A percentile compares a stretch with the other conserved stretches of the same genome.
Evolutionary conservation across 2,797 vertebrate genomes (phyloP).

Genomic region (Micromesistius poutassou): DNA sequence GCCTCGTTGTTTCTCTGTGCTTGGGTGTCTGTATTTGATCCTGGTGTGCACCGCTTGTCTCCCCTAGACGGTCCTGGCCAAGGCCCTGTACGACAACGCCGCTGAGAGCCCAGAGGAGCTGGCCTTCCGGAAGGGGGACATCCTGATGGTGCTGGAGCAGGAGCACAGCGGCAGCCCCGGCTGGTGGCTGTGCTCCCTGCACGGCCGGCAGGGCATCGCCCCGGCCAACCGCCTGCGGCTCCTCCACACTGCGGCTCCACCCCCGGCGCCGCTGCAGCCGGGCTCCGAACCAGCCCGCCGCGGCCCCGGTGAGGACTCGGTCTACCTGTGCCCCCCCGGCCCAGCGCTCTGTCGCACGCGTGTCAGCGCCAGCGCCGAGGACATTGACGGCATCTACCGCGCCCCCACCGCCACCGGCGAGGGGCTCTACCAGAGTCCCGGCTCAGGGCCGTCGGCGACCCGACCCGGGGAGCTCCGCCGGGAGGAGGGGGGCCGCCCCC

Average conservation of each 20-base stretch:
- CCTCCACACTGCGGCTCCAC: slow-evolving; percentile 67
- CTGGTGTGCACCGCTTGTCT: slow-evolving; percentile 7
- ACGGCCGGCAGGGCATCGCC: slow-evolving; percentile 88
- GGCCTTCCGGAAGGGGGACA: slow-evolving; percentile 88
- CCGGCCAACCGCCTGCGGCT: slow-evolving; percentile 87
- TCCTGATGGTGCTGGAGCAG: slow-evolving; percentile 85
- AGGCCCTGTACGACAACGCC: slow-evolving; percentile 88
- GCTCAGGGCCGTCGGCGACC: slow-evolving; percentile 18
- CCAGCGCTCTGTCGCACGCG: slow-evolving; percentile 36
- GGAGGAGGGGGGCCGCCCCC: slow-evolving; percentile 62
- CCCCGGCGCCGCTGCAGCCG: slow-evolving; percentile 38
- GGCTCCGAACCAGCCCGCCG: slow-evolving; percentile 41
- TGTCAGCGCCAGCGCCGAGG: slow-evolving; percentile 47
- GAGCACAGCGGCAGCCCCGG: slow-evolving; percentile 78
- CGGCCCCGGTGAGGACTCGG: slow-evolving; percentile 66
- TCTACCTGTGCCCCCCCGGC: slow-evolving; percentile 62
- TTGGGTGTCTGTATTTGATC: not conserved
- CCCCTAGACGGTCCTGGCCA: slow-evolving; percentile 83
- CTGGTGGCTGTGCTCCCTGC: slow-evolving; percentile 89
- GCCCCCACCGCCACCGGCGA: slow-evolving; percentile 62
- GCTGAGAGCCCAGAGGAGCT: slow-evolving; percentile 90
- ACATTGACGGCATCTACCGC: slow-evolving; percentile 68
- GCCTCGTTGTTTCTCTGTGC: not conserved
- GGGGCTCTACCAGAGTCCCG: slow-evolving; percentile 59
- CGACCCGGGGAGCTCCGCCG: slow-evolving; percentile 66